Evolutionary conservation across 2,888 invertebrate species (phyloP).

Genomic region (Lycocerus yunnanus): DNA sequence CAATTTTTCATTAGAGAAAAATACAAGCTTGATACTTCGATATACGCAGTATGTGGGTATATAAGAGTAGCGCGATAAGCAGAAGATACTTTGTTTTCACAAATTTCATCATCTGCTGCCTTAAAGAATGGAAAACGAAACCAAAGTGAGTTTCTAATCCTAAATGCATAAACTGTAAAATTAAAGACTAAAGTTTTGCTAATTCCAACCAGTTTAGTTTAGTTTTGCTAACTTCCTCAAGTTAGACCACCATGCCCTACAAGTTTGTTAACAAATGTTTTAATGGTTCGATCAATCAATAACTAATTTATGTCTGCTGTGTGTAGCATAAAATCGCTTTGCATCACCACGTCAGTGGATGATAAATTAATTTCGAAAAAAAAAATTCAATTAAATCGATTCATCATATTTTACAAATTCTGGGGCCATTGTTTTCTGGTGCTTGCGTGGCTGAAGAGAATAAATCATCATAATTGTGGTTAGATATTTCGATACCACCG

Average conservation of each 20-base stretch:
- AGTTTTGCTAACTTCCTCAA: slow-evolving; percentile 15
- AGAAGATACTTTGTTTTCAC: slow-evolving; percentile 18
- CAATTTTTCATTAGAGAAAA: slow-evolving; percentile 29
- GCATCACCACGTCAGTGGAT: neutral
- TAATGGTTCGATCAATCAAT: slow-evolving; percentile 25
- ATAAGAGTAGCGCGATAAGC: neutral
- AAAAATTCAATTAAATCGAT: neutral
- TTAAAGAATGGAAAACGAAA: slow-evolving; percentile 13
- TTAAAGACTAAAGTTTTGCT: slow-evolving; percentile 12
- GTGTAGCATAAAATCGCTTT: neutral
- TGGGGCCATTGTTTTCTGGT: slow-evolving; percentile 1
- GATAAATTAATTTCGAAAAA: neutral
- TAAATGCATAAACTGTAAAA: slow-evolving; percentile 13
- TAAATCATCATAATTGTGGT: slow-evolving; percentile 19
- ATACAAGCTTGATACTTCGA: slow-evolving; percentile 25
- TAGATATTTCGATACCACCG: slow-evolving; percentile 13
- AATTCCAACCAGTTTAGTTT: slow-evolving; percentile 20
- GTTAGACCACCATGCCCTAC: slow-evolving; percentile 11
- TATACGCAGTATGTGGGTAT: neutral
- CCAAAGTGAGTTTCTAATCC: neutral
- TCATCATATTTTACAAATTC: neutral
- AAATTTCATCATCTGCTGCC: slow-evolving; percentile 6
- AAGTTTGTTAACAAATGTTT: slow-evolving; percentile 21
- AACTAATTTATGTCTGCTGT: slow-evolving; percentile 18
- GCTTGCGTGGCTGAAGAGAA: slow-evolving; percentile 11